phyloP scores from a whole-genome alignment of 2,888 invertebrate genomes.

The Noctua janthe region DNA sequence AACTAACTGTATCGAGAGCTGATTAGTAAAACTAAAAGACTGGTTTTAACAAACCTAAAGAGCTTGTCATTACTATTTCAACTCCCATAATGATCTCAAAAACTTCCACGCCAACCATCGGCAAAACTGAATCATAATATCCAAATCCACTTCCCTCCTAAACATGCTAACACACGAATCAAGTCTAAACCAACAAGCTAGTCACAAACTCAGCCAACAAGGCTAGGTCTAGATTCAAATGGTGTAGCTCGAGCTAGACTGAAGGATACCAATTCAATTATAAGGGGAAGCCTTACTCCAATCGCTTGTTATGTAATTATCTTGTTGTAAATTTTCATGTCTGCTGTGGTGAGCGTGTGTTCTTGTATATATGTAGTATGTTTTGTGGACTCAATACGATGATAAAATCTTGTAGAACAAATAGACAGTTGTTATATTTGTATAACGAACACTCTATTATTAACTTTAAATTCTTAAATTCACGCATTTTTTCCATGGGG shows the following conservation, averaged over 20 bases:
- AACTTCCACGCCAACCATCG: neutral
- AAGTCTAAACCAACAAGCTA: constrained; percentile 35
- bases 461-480: too few relatives aligned
- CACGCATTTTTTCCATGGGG: neutral
- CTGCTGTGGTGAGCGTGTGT: neutral
- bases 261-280: constrained; percentile 66
- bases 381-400: neutral
- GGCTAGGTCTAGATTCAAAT: constrained; percentile 28
- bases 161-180: constrained; percentile 33
- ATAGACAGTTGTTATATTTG: neutral
- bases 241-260: constrained; percentile 32
- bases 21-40: neutral
- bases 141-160: constrained; percentile 3
- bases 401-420: neutral
- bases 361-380: neutral
- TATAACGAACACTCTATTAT: too few relatives aligned
- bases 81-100: neutral
- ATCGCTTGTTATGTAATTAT: constrained; percentile 59
- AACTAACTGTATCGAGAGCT: neutral
- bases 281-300: constrained; percentile 61
- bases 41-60: neutral
- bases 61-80: neutral
- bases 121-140: neutral
- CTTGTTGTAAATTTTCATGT: constrained; percentile 58
- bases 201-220: neutral